These are phyloP conservation scores for Bicyclus anynana DNA, from an alignment of 1,140 invertebrate species.

Conservation along the genomic window DNA sequence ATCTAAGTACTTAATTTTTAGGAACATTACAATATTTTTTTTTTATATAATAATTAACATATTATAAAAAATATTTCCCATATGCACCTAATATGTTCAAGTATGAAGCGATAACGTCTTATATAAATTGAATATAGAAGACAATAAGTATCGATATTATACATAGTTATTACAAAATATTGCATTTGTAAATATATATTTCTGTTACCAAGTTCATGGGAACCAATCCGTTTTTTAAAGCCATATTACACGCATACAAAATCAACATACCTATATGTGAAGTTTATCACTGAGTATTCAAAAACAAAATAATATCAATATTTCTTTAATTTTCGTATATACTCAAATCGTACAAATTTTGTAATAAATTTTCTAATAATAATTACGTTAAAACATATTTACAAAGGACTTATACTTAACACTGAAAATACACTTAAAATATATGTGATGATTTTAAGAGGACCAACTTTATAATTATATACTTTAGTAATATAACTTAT, in stretches of 20 bases:
- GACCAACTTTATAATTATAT: too few species aligned
- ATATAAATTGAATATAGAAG: constrained; percentile 25
- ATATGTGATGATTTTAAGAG: neutral
- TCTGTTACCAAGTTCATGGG: constrained; percentile 10
- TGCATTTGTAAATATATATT: constrained; percentile 11
- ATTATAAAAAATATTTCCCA: constrained; percentile 56
- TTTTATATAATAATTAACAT: constrained; percentile 57
- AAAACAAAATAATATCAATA: neutral
- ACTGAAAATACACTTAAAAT: neutral
- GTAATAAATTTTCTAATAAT: too few species aligned
- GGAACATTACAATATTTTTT: constrained; percentile 53
- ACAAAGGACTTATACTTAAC: neutral
- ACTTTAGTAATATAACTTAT: too few species aligned
- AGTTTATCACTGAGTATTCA: constrained; percentile 3
- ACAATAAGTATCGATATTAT: constrained; percentile 11
- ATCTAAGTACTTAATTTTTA: constrained; percentile 62
- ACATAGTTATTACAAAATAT: too few species aligned
- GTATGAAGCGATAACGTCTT: constrained; percentile 32
- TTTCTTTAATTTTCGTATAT: too few species aligned
- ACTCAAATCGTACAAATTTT: too few species aligned
- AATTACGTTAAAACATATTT: too few species aligned
- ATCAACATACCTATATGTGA: constrained; percentile 6
- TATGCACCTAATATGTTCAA: constrained; percentile 33
- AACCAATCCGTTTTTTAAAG: constrained; percentile 21
- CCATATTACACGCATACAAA: constrained; percentile 19